Evolutionary conservation across 2,888 invertebrate species (phyloP), one percentile per base, ranked within the genome.

Genomic region (Leptothorax acervorum): DNA sequence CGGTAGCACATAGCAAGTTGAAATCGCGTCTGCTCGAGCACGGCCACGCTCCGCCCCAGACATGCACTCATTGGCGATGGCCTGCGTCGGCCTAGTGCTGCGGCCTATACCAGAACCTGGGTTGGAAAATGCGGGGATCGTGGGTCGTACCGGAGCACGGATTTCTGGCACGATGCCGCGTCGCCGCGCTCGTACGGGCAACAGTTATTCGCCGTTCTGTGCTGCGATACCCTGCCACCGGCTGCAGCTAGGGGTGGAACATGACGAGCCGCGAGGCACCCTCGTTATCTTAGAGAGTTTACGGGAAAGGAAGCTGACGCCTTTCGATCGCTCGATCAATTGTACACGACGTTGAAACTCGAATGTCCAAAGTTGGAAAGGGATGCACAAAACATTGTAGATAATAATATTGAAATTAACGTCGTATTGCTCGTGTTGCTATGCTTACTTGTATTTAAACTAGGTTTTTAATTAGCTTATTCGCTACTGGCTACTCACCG

Each of bases 51-150:
- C 94, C 94, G 94, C 94, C 94, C 93, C 92, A 92, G 91, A 93
- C 92, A 93, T 93, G 93, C 94, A 94, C 91, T 93, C 93, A 94
- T 94, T 94, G 94, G 94, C 92, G 94, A 94, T 93, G 93, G 91
- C 91, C 92, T 91, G 93, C 93, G 93, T 93, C 93, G 93, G 93
- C 93, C 93, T 94, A 93, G 91, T 92, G 89, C 92, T 88, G 91
- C 92, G 93, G 93, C 94, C 94, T 93, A 93, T 93, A 92, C 93
- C 93, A 91, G 93, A 89, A 90, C 89, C 89, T 68, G 86, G 87
- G 85, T 87, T 88, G 90, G 90, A 89, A 90, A 90, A 90, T 85
- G 88, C 90, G 87, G 89, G 90, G 90, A 87, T 91, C 92, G 92
- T 87, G 90, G 87, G 91, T 91, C 91, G 92, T 92, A 87, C 88